Percentiles rank a stretch among this genome's conserved stretches.
Evolutionary conservation across 2,113 vertebrate species (phyloP).

Genomic region (Equus quagga): DNA sequence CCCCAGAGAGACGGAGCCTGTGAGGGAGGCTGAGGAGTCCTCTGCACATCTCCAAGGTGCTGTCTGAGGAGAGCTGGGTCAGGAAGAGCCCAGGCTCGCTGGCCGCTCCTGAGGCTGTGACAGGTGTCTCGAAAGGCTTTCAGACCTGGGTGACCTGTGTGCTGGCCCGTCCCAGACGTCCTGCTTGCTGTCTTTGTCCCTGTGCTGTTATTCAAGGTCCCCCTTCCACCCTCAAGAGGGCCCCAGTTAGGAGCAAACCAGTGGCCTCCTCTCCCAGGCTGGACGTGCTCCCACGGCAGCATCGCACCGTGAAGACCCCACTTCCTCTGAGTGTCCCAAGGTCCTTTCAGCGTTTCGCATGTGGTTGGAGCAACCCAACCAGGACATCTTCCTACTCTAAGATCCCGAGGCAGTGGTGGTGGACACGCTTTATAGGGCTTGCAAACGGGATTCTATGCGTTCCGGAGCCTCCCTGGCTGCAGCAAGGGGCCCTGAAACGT

Average conservation of each 20-base stretch:
- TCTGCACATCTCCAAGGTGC: no score
- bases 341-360: fast-evolving
- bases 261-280: neutral
- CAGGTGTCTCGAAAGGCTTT: fast-evolving
- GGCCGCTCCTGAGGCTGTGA: no score
- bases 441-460: fast-evolving
- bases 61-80: neutral
- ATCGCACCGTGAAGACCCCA: fast-evolving
- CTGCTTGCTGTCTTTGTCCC: fast-evolving
- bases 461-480: fast-evolving
- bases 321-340: neutral
- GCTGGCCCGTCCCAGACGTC: fast-evolving
- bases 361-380: neutral
- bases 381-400: fast-evolving
- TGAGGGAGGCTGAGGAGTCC: neutral
- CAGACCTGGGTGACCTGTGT: fast-evolving
- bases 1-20: neutral
- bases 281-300: fast-evolving
- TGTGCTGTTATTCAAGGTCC: fast-evolving
- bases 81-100: fast-evolving
- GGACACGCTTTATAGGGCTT: fast-evolving
- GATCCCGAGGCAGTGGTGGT: fast-evolving
- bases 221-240: fast-evolving
- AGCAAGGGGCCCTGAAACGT: fast-evolving
- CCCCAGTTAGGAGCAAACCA: neutral